These are phyloP conservation scores for Caenorhabditis doughertyi DNA, from an alignment of 2,888 invertebrate genomes.

Conservation along the genomic window DNA sequence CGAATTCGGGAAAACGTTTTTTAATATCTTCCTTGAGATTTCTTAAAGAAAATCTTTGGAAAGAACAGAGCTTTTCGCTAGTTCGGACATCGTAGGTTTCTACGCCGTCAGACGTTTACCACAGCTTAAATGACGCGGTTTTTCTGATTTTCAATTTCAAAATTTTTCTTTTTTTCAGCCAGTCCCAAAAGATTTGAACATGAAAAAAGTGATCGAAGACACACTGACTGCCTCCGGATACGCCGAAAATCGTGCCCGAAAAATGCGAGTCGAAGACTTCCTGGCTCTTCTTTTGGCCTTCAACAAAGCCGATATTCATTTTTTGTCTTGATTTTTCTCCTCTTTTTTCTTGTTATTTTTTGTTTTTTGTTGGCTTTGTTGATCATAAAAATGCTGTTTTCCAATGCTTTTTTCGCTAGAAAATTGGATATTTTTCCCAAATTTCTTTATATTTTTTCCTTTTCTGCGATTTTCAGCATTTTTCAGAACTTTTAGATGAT, in stretches of 20 bases:
- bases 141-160: neutral
- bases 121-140: too few relatives aligned
- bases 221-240: constrained; percentile 87
- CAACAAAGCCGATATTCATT: constrained; percentile 95
- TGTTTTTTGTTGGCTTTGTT: neutral
- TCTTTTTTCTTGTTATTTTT: constrained; percentile 23
- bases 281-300: constrained; percentile 91
- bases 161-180: constrained; percentile 85
- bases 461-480: neutral
- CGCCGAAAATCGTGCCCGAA: constrained; percentile 90
- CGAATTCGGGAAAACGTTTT: too few relatives aligned
- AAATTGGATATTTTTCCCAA: neutral
- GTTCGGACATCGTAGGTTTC: too few relatives aligned
- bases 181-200: constrained; percentile 89
- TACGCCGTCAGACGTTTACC: too few relatives aligned
- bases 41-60: too few relatives aligned
- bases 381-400: constrained; percentile 22
- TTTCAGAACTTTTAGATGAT: constrained; percentile 19
- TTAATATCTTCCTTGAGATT: too few relatives aligned
- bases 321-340: constrained; percentile 83
- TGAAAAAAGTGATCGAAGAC: constrained; percentile 89
- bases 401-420: neutral
- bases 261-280: constrained; percentile 97
- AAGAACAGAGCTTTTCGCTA: too few relatives aligned
- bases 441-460: neutral